Evolutionary conservation across 2,113 vertebrate genomes (phyloP).

Genomic region (Ranitomeya variabilis): DNA sequence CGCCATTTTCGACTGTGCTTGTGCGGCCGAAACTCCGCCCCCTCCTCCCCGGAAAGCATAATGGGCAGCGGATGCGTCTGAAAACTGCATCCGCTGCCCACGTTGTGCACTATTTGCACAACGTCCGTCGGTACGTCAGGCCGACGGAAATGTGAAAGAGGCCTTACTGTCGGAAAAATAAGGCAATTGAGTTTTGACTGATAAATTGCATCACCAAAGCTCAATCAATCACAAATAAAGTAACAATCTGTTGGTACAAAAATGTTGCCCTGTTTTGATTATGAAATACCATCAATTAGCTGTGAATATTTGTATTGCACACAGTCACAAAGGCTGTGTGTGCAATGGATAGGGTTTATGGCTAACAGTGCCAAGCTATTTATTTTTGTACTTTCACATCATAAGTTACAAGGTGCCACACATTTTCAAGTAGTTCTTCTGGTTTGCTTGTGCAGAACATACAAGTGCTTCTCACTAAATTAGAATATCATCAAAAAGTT

Average conservation of each 20-base stretch:
- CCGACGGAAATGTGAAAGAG: no score
- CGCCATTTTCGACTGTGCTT: no score
- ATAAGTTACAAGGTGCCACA: background rate
- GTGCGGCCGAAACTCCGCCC: no score
- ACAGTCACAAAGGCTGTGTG: background rate
- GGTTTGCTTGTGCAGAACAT: background rate
- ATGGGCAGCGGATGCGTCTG: no score
- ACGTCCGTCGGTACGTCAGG: no score
- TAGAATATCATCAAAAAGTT: no score
- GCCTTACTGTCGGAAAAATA: no score
- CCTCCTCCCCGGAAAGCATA: no score
- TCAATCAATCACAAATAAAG: background rate
- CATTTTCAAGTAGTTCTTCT: slow-evolving; percentile 4
- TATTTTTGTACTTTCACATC: slow-evolving; percentile 31
- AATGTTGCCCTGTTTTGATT: background rate
- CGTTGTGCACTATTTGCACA: no score
- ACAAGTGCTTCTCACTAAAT: no score
- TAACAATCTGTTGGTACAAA: background rate
- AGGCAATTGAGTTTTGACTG: background rate
- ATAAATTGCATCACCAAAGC: background rate
- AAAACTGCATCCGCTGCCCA: no score
- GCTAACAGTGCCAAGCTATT: slow-evolving; percentile 26
- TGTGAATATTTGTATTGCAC: background rate
- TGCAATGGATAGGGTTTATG: slow-evolving; percentile 30
- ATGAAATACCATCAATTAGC: background rate